Evolutionary conservation across 2,888 invertebrate genomes (phyloP), one percentile per base, ranked within the genome.

Genomic region (Synergus umbraculus): DNA sequence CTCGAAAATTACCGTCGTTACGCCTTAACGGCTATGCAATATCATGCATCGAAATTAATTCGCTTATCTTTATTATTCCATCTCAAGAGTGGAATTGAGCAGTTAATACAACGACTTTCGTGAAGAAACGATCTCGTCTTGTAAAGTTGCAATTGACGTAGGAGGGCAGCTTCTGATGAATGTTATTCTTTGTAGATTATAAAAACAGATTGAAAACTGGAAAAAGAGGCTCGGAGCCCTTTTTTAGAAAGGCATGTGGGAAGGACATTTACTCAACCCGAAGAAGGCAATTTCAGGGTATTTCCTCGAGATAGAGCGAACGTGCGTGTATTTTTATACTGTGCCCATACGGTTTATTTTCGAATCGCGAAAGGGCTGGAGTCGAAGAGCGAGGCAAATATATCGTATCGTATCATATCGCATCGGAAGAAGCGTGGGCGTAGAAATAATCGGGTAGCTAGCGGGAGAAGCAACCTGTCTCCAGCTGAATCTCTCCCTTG

Each of bases 401-500:
- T 58, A 18, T 58, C 77, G 76, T 22, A 9, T 54, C 15, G 49
- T 66, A 66, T 46, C 12, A 12, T 10, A 46, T 54, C 15, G 49
- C 43, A 66, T 66, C 66, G 54, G 12, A 54, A 15, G 15, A 7
- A 41, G 73, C 41, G 73, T 73, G 73, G 73, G 73, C 54, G 54
- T 41, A 54, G 37, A 58, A 73, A 73, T 58, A 63, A 73, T 73
- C 54, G 69, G 37, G 13, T 49, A 73, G 29, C 69, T n/a, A 15
- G 37, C n/a, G 15, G 54, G n/a, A 73, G 69, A 73, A 49, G 49
- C 54, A 54, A 44, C 46, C 67, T 67, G 44, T 67, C 67, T 46
- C 67, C 22, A 67, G 67, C 37, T 58, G 54, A 73, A 73, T 73
- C 41, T 73, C 73, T 73, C 37, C 54, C 54, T 73, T 73, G 41